Base-by-base conservation (phyloP, 2,797 vertebrate genomes). In the Protonibea diacanthus region DNA sequence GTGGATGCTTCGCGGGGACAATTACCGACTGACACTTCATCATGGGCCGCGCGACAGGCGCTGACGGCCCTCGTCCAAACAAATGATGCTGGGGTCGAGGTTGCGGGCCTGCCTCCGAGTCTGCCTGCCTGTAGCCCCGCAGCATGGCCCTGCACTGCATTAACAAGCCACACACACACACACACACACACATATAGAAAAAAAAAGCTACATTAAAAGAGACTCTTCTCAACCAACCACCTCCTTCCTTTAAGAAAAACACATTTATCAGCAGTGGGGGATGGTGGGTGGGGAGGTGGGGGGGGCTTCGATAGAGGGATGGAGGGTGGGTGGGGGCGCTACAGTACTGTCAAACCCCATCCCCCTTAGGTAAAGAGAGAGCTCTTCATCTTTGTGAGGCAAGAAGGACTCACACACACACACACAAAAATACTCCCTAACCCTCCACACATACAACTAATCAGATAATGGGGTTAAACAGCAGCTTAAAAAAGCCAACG, bases 21-120 rank as follows among this genome's bases (percentile, higher is more conserved):
- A 95, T 95, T 94, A 95, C 90, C 88, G 78, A 87, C 92, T 91
- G 89, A 93, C 94, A 93, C 93, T 95, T 94, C 92, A 95, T 95
- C 94, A 95, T 93, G 91, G 85, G 90, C 81, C 65, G 88, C 23
- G 84, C 89, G 94, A 93, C 94, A 95, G 93, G 86, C 87, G 85
- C 92, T 94, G 94, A 95, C 94, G 93, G 93, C 89, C 91, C 94
- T 94, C 92, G 87, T 93, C 94, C 94, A 95, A 95, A 95, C 93
- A 94, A 95, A 95, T 95, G 94, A 94, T 93, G 90, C 87, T 67
- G 88, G 89, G 94, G 94, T 95, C 91, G 92, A 94, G 94, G 94
- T 94, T 93, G 92, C 72, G 60, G 92, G 92, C 86, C 91, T 89
- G 92, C 91, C 94, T 94, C 82, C 20, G 82, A 92, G 92, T 90